Percentiles rank a stretch among this genome's conserved stretches.
Conservation (phyloP, 2,888 invertebrate species). For the Pemphredon lugubris region DNA sequence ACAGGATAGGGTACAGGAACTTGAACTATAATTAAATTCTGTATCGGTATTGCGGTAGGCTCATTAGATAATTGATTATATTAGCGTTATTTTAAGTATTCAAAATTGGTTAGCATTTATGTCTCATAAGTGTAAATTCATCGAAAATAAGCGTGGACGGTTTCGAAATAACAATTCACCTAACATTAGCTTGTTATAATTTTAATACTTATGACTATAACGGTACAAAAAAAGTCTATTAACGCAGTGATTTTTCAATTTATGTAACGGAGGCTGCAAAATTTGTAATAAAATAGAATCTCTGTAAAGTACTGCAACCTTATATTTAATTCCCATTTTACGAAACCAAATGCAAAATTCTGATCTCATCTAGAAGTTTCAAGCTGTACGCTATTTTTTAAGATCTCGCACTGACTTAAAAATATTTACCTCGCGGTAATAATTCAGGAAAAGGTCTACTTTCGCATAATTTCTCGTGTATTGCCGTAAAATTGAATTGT, state of each 20-base stretch:
- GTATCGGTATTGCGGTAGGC: conserved; percentile 8
- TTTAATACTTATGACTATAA: neutral
- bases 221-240: too few relatives aligned
- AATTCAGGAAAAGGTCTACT: too few relatives aligned
- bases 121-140: conserved; percentile 21
- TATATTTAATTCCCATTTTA: too few relatives aligned
- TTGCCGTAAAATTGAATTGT: too few relatives aligned
- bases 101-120: conserved; percentile 41
- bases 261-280: neutral
- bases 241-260: neutral
- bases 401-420: too few relatives aligned
- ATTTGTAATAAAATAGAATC: neutral
- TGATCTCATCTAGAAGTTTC: too few relatives aligned
- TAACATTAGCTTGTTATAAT: neutral
- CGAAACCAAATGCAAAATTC: too few relatives aligned
- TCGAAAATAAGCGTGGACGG: conserved; percentile 18
- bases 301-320: neutral
- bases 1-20: conserved; percentile 14
- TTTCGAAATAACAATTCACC: neutral
- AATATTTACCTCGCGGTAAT: too few relatives aligned
- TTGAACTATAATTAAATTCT: conserved; percentile 19
- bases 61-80: conserved; percentile 22
- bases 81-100: conserved; percentile 8
- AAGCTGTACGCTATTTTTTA: too few relatives aligned
- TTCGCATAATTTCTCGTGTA: too few relatives aligned